Evolutionary conservation across 2,888 invertebrate species (phyloP), one percentile per base, ranked within the genome.

Genomic region (Fragum fragum): DNA sequence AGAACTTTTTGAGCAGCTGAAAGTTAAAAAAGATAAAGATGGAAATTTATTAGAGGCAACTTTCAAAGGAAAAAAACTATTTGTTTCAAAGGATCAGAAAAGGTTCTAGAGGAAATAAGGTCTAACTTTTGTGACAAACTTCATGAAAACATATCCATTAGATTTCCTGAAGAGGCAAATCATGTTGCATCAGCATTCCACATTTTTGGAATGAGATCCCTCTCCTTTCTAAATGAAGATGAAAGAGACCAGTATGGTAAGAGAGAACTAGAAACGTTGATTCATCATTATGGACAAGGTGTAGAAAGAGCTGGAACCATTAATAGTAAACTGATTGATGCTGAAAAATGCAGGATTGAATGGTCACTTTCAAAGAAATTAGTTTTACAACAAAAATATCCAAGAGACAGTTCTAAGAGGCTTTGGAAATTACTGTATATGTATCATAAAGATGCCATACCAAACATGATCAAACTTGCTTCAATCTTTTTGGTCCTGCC

Each of bases 1-100:
- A n/a, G 36, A 72, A 72, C 32, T 16, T 32, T 52, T 23, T 36
- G 57, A 72, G n/a, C 14, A 26, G 11, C 23, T 42, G 2, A 68
- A 14, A 68, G 23, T 57, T 18, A 63, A 26, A 63, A 63, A 63
- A 29, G 63, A 63, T 32, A 63, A 63, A 36, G 63, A 63, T 63
- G 36, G 18, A 16, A 32, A 32, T 63, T 63, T 63, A 63, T 6
- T 9, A 26, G 63, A 63, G 63, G 63, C n/a, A 29, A 23, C 61
- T 21, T 61, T 61, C 61, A 61, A 61, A 29, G 61, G 61, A 18
- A 61, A 28, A 29, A 63, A 32, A 9, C 32, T 36, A 6, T 6
- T 16, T 63, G 63, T 63, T 29, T 29, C 63, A n/a, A 63, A 63
- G 32, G 63, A 36, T 36, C 11, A 32, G 36, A 63, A 63, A 63